phyloP scores from a whole-genome alignment of 1,140 invertebrate genomes.

The Drosophila trapezifrons region DNA sequence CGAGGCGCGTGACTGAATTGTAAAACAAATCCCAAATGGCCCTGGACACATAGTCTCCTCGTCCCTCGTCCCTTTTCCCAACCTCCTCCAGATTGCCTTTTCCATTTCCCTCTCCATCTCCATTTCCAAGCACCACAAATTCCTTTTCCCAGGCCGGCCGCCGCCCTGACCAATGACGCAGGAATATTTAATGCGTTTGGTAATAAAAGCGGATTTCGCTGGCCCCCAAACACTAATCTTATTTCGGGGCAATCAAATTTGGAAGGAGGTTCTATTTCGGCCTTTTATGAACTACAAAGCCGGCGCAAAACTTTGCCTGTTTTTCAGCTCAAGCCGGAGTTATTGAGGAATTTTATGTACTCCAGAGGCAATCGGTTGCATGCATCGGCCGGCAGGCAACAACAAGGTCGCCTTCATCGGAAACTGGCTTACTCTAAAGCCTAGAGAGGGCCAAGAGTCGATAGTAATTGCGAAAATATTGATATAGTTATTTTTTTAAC shows the following conservation, averaged over 20 bases:
- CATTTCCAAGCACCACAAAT: conserved; percentile 45
- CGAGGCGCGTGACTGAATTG: conserved; percentile 68
- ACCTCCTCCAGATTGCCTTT: neutral
- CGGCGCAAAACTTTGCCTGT: conserved; percentile 38
- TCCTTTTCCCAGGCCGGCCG: conserved; percentile 8
- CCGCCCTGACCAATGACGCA: conserved; percentile 61
- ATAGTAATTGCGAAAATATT: conserved; percentile 4
- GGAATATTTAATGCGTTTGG: conserved; percentile 77
- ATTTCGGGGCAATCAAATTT: conserved; percentile 61
- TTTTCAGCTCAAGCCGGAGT: conserved; percentile 39
- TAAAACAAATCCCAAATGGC: conserved; percentile 66
- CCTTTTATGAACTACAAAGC: conserved; percentile 63
- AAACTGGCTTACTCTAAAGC: neutral
- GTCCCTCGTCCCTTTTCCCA: neutral
- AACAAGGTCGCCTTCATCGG: conserved; percentile 20
- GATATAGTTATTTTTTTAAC: too few species aligned
- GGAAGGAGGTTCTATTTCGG: conserved; percentile 11
- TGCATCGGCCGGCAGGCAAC: conserved; percentile 42
- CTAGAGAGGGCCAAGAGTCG: neutral
- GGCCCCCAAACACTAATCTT: conserved; percentile 68
- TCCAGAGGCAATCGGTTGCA: conserved; percentile 69
- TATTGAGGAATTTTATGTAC: conserved; percentile 67
- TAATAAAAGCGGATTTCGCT: conserved; percentile 75
- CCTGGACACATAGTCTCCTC: conserved; percentile 33
- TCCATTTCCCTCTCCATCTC: conserved; percentile 10